These are phyloP conservation scores for Phymatocera aterrima DNA, from an alignment of 2,888 invertebrate genomes.

Conservation along the genomic window DNA sequence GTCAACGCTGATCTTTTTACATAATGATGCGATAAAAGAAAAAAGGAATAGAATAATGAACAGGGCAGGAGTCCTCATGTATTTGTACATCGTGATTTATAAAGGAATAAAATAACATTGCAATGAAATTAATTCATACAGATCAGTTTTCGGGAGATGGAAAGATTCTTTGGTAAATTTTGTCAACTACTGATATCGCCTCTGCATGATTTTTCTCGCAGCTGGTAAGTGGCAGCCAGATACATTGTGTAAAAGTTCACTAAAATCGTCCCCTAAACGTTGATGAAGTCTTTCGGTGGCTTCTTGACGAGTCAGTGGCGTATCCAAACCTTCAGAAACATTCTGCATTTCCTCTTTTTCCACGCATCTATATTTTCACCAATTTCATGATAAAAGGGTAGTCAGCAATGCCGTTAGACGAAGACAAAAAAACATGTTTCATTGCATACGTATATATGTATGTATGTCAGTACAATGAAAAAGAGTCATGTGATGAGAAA, in stretches of 20 bases:
- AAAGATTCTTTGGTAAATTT: neutral
- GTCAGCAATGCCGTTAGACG: neutral
- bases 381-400: neutral
- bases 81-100: neutral
- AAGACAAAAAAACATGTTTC: too few relatives aligned
- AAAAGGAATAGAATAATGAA: neutral
- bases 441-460: too few relatives aligned
- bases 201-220: slow-evolving; percentile 76
- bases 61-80: neutral
- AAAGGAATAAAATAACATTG: neutral
- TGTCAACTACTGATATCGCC: slow-evolving; percentile 72
- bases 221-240: slow-evolving; percentile 77
- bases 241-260: slow-evolving; percentile 75
- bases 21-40: slow-evolving; percentile 1
- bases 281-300: slow-evolving; percentile 68
- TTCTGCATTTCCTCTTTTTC: slow-evolving; percentile 76
- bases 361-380: slow-evolving; percentile 71
- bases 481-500: too few relatives aligned
- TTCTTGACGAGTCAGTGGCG: slow-evolving; percentile 69
- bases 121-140: neutral
- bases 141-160: neutral
- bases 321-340: slow-evolving; percentile 74
- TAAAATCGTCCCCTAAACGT: slow-evolving; percentile 69
- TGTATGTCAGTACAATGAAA: too few relatives aligned
- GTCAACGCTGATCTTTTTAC: neutral